Conservation (phyloP, 2,888 invertebrate species). For the Liposcelis brunnea region DNA sequence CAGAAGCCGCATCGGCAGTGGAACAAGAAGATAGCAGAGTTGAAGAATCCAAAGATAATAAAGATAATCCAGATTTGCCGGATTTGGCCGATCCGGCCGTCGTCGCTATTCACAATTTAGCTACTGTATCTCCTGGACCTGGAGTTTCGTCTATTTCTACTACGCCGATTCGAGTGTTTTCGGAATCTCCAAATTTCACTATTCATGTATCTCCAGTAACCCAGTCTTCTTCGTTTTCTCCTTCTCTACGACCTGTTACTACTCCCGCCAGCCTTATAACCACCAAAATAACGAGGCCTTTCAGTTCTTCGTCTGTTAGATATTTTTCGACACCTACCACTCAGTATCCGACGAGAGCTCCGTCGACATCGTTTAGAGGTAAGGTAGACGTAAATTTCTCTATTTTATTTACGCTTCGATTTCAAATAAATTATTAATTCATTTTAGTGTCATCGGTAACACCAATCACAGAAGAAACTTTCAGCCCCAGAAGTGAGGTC, state of each 20-base stretch:
- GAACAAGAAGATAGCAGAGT: slow-evolving; percentile 13
- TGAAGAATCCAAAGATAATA: slow-evolving; percentile 11
- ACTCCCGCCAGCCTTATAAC: no score
- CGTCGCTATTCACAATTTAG: slow-evolving; percentile 20
- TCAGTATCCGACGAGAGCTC: no score
- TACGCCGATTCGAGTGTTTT: slow-evolving; percentile 2
- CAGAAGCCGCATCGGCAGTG: slow-evolving; percentile 19
- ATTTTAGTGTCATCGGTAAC: neutral
- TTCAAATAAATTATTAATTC: neutral
- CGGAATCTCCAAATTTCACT: no score
- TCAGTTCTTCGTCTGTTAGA: no score
- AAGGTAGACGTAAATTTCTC: no score
- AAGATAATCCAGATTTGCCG: slow-evolving; percentile 15
- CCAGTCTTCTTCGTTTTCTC: no score
- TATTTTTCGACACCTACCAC: no score
- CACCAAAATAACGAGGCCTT: no score
- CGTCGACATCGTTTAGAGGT: no score
- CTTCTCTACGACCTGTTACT: no score
- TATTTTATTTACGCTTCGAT: neutral
- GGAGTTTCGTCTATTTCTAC: slow-evolving; percentile 15
- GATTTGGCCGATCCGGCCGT: slow-evolving; percentile 22
- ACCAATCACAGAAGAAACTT: neutral
- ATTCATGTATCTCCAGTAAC: no score
- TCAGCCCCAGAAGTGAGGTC: neutral
- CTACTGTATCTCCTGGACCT: slow-evolving; percentile 16